Evolutionary conservation across 2,113 vertebrate genomes (phyloP).

Genomic region (Leptobrachium leishanense): DNA sequence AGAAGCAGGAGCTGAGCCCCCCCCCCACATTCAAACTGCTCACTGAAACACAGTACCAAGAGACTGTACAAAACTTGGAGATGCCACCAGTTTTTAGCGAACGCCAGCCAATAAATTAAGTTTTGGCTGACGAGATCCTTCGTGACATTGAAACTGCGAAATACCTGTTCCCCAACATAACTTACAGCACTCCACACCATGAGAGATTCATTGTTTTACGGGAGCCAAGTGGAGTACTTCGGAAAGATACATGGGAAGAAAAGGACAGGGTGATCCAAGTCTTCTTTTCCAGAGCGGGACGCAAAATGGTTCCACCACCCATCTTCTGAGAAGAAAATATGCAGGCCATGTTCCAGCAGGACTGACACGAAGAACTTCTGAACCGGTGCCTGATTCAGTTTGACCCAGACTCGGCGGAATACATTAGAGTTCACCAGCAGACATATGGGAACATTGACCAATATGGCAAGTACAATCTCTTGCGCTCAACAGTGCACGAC

Average conservation of each 20-base stretch:
- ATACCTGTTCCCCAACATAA: conserved; percentile 91
- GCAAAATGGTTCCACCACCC: conserved; percentile 72
- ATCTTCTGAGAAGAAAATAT: conserved; percentile 87
- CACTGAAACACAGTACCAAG: conserved; percentile 84
- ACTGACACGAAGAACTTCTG: conserved; percentile 83
- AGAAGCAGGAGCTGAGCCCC: conserved; percentile 76
- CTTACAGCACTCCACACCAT: conserved; percentile 83
- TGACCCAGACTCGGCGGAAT: conserved; percentile 90
- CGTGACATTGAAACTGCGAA: conserved; percentile 82
- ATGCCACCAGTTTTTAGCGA: conserved; percentile 87
- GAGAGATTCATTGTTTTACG: conserved; percentile 93
- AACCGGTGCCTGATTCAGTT: conserved; percentile 87
- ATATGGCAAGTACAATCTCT: conserved; percentile 78
- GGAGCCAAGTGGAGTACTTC: conserved; percentile 79
- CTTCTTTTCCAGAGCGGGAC: conserved; percentile 89
- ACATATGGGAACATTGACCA: conserved; percentile 87
- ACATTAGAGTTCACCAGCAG: conserved; percentile 66
- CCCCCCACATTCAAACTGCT: conserved; percentile 82
- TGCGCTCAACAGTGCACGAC: conserved; percentile 88
- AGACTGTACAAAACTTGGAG: conserved; percentile 73
- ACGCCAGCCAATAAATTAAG: conserved; percentile 78
- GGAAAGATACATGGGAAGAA: conserved; percentile 94
- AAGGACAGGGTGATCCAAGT: conserved; percentile 87
- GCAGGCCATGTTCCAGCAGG: conserved; percentile 74
- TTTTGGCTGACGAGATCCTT: conserved; percentile 81